Evolutionary conservation across 2,797 vertebrate genomes (phyloP).

Genomic region (Sebastes aleutianus): DNA sequence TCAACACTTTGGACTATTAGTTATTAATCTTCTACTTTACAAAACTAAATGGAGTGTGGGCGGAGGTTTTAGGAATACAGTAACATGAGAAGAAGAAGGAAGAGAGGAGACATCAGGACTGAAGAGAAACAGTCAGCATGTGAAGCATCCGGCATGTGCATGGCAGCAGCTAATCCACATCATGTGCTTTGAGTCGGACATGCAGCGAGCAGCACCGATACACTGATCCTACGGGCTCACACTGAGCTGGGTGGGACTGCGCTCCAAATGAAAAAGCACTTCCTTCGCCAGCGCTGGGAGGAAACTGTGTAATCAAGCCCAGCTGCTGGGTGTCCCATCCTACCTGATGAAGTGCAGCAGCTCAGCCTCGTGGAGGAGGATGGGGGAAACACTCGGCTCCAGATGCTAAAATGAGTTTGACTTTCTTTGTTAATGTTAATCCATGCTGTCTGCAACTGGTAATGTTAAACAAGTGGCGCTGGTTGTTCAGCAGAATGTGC

Average conservation of each 20-base stretch:
- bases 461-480: neutral
- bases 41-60: neutral
- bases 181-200: conserved; percentile 54
- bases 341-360: neutral
- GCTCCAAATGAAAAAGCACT: conserved; percentile 4
- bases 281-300: neutral
- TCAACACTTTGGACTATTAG: neutral
- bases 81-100: neutral
- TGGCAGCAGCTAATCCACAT: conserved; percentile 61
- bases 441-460: neutral
- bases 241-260: conserved; percentile 22
- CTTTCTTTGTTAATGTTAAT: neutral
- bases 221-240: neutral
- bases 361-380: no score
- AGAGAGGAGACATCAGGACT: no score
- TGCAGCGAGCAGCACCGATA: neutral
- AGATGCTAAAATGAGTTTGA: neutral
- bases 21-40: neutral
- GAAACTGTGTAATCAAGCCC: conserved; percentile 19
- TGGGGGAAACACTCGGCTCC: neutral
- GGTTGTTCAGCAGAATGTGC: neutral
- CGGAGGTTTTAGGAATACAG: neutral
- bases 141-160: neutral
- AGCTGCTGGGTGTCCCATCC: conserved; percentile 5
- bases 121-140: neutral